Base-by-base conservation (phyloP, 2,113 vertebrate genomes). In the Herpetotheres cachinnans region DNA sequence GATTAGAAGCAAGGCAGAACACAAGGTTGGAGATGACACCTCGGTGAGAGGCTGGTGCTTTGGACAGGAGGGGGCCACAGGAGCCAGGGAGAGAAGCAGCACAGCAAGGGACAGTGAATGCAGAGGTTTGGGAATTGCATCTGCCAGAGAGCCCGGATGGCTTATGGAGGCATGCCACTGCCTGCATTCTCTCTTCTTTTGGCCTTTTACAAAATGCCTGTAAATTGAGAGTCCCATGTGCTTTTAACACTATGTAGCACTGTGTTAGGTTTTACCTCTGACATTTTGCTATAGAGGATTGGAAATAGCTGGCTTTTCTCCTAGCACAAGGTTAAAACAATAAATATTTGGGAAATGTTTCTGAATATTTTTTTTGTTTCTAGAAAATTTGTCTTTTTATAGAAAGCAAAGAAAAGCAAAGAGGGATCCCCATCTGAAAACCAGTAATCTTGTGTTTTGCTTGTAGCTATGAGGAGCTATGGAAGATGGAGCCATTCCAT, bases 41-140 rank as follows among this genome's bases (percentile, higher is more conserved):
- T 38, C 3, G 7, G 49, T 19, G 22, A 12, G n/a, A 29, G 47
- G 30, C 29, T 34, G 16, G 46, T 76, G 71, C 55, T 54, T 46
- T 1, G 1, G 27, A 2, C 3, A 4, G 46, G 19, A 74, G 27
- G 18, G 59, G n/a, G 9, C 25, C 2, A 5, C 0, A 1, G 70
- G 55, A 38, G 49, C n/a, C 2, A 1, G 46, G 46, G n/a, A 47
- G n/a, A 26, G 69, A 55, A 38, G 47, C 9, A 3, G 69, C 47
- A 47, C 15, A 44, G 50, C 13, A 42, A 54, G 22, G 26, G 26
- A 27, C 50, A 13, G 11, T 6, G 36, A n/a, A 18, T 18, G 22
- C 25, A 17, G 10, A 22, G 16, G 10, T 38, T 26, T 50, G 42
- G n/a, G 61, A 56, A 32, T 13, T 38, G 34, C 13, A 16, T n/a